These are phyloP conservation scores for Lasiommata megera DNA, from an alignment of 2,888 invertebrate species.

Conservation along the genomic window DNA sequence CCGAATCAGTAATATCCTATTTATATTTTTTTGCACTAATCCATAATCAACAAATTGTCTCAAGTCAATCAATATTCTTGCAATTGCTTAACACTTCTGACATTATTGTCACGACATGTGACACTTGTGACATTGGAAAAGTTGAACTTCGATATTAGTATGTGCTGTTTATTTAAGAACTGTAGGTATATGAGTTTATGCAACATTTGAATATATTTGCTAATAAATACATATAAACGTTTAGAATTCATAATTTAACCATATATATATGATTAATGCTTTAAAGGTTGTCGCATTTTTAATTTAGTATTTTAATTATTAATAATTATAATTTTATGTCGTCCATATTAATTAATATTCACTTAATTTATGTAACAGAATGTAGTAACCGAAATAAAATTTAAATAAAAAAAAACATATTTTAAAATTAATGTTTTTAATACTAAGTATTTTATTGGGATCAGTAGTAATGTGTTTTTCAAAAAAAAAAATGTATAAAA, in stretches of 20 bases:
- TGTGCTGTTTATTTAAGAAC: no score
- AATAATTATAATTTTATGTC: not conserved
- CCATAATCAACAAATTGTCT: no score
- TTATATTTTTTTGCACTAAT: no score
- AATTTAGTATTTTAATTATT: not conserved
- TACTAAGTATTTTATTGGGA: not conserved
- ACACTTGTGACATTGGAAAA: no score
- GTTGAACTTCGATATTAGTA: no score
- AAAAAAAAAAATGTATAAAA: not conserved
- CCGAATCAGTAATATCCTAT: no score
- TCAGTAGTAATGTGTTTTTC: not conserved
- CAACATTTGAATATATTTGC: not conserved
- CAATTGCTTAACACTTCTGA: no score
- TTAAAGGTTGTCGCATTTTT: conserved; percentile 2
- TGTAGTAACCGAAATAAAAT: no score
- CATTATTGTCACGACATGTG: no score
- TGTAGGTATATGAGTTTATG: no score
- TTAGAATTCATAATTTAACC: not conserved
- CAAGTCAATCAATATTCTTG: no score
- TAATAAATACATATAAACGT: not conserved
- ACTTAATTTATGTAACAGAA: no score
- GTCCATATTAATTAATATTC: not conserved
- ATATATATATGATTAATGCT: not conserved
- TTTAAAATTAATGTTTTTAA: not conserved
- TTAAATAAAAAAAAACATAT: not conserved